Conservation (phyloP, 2,888 invertebrate species). For the Cotesia congregata region DNA sequence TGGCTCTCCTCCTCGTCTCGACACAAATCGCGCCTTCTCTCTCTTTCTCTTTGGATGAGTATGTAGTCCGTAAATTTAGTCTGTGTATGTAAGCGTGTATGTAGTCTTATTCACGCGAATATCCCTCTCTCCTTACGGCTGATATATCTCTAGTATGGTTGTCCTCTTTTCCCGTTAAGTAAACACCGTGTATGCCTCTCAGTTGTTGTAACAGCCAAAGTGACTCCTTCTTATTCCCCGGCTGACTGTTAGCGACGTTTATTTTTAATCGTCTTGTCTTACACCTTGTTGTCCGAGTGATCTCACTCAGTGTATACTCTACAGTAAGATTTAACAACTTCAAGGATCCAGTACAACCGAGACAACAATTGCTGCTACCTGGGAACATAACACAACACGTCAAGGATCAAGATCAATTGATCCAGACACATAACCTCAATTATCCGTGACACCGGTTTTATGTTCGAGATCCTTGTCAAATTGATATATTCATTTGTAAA, state of each 20-base stretch:
- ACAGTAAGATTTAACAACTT: not conserved
- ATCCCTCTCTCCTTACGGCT: constrained; percentile 36
- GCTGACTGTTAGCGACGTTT: not conserved
- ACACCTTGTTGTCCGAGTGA: constrained; percentile 11
- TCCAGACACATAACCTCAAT: constrained; percentile 11
- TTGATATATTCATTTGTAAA: constrained; percentile 25
- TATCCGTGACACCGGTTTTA: not conserved
- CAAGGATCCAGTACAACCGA: constrained; percentile 29
- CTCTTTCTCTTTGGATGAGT: constrained; percentile 41
- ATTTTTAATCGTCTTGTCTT: not conserved
- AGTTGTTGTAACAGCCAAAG: not conserved
- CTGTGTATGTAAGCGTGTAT: too few relatives aligned
- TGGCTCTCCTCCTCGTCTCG: constrained; percentile 51
- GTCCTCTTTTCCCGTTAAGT: not conserved
- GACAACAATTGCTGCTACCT: constrained; percentile 20
- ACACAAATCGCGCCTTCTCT: constrained; percentile 42
- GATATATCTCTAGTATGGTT: not conserved
- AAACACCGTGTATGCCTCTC: not conserved
- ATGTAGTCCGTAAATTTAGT: not conserved
- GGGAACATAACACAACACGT: constrained; percentile 19
- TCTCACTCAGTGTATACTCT: constrained; percentile 5
- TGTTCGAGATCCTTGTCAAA: constrained; percentile 28
- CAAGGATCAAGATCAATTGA: constrained; percentile 35
- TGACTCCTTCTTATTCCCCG: not conserved
- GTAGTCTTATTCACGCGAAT: constrained; percentile 22